These are phyloP conservation scores for Scylla paramamosain DNA, from an alignment of 1,140 invertebrate genomes.

Conservation along the genomic window DNA sequence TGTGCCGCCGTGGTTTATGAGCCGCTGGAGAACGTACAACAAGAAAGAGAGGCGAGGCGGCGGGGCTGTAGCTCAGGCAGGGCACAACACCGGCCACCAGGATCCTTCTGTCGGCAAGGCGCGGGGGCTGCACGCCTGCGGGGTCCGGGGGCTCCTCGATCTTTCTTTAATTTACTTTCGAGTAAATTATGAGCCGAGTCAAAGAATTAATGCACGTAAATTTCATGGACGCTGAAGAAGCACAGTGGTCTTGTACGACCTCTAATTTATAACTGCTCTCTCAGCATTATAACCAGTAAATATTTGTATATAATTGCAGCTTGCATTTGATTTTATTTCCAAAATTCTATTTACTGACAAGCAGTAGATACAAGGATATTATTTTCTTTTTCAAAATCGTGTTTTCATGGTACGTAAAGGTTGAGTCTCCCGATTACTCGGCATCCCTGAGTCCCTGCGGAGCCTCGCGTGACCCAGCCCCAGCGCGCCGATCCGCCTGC, in stretches of 20 bases:
- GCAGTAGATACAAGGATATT: background rate
- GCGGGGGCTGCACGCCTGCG: background rate
- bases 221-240: background rate
- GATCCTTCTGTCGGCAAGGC: background rate
- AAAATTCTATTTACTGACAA: too few relatives aligned
- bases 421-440: background rate
- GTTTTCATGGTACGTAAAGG: background rate
- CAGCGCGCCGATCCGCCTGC: background rate
- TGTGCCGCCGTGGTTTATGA: slow-evolving; percentile 32
- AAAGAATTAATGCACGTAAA: background rate
- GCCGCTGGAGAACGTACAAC: slow-evolving; percentile 42
- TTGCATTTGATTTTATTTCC: too few relatives aligned
- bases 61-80: slow-evolving; percentile 25
- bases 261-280: too few relatives aligned
- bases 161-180: background rate
- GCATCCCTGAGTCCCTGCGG: background rate
- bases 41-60: background rate
- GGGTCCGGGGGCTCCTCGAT: background rate
- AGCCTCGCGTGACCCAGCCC: background rate
- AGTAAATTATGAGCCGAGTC: background rate
- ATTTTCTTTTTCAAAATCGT: background rate
- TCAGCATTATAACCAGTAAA: too few relatives aligned
- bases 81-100: background rate
- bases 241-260: background rate
- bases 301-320: too few relatives aligned